A percentile compares a stretch with the other conserved stretches of the same genome.
Conservation (phyloP, 2,113 vertebrate genomes). For the Emydura subglobosa region DNA sequence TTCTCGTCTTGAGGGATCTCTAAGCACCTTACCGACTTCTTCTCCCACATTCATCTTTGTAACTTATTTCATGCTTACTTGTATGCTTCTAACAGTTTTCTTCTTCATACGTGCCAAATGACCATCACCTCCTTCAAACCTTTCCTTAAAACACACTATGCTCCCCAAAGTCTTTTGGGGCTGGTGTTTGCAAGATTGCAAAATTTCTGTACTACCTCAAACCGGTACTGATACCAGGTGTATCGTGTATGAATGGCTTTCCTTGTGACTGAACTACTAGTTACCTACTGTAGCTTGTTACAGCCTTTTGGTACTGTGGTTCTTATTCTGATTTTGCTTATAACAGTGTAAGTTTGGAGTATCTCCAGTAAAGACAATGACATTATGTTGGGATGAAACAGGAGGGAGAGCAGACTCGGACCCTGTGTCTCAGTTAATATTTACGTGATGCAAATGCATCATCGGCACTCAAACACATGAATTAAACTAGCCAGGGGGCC, state of each 20-base stretch:
- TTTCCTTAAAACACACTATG: not conserved
- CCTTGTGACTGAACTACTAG: not conserved
- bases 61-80: not conserved
- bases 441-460: accelerated
- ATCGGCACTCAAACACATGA: not conserved
- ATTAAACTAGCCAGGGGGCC: not conserved
- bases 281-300: not conserved
- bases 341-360: accelerated
- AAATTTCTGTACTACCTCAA: not conserved
- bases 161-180: not conserved
- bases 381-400: not conserved
- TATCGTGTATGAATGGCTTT: not conserved
- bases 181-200: not conserved
- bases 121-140: not conserved
- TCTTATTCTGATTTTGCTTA: not conserved
- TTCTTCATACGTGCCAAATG: not conserved
- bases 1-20: not conserved
- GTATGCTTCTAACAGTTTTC: not conserved
- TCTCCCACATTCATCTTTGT: not conserved
- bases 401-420: not conserved
- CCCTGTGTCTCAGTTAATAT: not conserved
- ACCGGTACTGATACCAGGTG: accelerated
- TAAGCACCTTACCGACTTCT: not conserved
- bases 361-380: not conserved
- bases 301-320: accelerated